A percentile compares a stretch with the other conserved stretches of the same genome.
Conservation (phyloP, 2,113 vertebrate genomes). For the Xiphias gladius region DNA sequence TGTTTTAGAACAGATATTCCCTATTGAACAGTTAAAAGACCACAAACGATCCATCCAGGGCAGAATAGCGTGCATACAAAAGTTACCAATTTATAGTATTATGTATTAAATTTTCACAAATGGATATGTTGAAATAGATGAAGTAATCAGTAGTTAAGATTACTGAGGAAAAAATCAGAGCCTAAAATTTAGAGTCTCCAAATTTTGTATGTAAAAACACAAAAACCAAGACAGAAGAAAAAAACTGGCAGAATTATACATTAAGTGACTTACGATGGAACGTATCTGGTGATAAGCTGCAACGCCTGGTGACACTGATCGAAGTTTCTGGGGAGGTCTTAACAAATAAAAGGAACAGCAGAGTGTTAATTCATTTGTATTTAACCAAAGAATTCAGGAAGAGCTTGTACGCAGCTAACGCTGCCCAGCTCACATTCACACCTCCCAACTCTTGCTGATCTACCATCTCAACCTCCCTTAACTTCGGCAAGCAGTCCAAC, state of each 20-base stretch:
- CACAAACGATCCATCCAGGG: background rate
- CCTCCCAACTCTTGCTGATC: too few relatives aligned
- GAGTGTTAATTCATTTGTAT: background rate
- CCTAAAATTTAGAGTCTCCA: background rate
- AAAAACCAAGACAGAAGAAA: background rate
- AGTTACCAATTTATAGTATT: too few relatives aligned
- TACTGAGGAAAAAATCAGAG: background rate
- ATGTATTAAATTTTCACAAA: too few relatives aligned
- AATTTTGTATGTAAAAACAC: background rate
- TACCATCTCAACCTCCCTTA: background rate
- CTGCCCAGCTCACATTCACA: too few relatives aligned
- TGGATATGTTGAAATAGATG: background rate
- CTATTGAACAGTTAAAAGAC: background rate
- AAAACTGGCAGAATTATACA: background rate
- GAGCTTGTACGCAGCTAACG: background rate
- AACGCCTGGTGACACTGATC: constrained; percentile 92
- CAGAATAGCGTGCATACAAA: background rate
- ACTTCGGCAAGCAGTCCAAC: background rate
- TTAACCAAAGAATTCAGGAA: background rate
- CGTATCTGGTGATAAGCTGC: constrained; percentile 92
- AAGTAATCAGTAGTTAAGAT: background rate
- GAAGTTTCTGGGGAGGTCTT: constrained; percentile 90
- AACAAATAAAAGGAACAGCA: background rate
- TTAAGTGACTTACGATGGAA: constrained; percentile 91
- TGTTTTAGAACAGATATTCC: too few relatives aligned